phyloP scores from a whole-genome alignment of 2,113 vertebrate genomes.

The Neoarius graeffei region DNA sequence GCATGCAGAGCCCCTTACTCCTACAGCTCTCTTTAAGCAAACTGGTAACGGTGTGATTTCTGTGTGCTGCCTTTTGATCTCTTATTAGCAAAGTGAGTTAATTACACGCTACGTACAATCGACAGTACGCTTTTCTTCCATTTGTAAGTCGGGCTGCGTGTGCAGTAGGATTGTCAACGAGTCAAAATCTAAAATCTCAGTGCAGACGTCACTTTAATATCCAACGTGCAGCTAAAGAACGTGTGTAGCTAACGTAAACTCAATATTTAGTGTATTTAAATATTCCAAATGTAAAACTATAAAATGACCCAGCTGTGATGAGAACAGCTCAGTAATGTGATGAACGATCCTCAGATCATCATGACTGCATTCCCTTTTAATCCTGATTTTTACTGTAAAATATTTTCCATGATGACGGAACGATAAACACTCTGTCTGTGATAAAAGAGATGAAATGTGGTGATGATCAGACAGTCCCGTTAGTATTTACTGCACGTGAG shows the following conservation, averaged over 20 bases:
- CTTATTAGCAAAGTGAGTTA: background rate
- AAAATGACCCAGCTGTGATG: background rate
- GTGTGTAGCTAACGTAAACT: too few species aligned
- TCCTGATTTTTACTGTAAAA: background rate
- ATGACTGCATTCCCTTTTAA: background rate
- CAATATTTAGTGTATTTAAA: background rate
- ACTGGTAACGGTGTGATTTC: background rate
- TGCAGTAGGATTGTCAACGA: too few species aligned
- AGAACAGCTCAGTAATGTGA: background rate
- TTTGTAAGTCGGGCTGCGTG: too few species aligned
- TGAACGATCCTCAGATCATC: background rate
- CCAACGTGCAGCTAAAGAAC: too few species aligned
- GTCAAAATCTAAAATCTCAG: too few species aligned
- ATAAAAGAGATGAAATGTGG: background rate
- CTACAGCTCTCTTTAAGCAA: background rate
- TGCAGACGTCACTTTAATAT: too few species aligned
- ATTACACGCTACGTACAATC: too few species aligned
- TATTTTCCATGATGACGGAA: background rate
- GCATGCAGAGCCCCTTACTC: too few species aligned
- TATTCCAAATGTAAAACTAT: background rate
- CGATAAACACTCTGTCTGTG: background rate
- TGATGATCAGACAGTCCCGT: background rate
- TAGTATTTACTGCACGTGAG: too few species aligned
- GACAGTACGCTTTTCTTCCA: too few species aligned
- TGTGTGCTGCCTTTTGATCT: background rate